A percentile compares a stretch with the other conserved stretches of the same genome.
phyloP scores from a whole-genome alignment of 2,113 vertebrate genomes.

The Zosterops japonicus region DNA sequence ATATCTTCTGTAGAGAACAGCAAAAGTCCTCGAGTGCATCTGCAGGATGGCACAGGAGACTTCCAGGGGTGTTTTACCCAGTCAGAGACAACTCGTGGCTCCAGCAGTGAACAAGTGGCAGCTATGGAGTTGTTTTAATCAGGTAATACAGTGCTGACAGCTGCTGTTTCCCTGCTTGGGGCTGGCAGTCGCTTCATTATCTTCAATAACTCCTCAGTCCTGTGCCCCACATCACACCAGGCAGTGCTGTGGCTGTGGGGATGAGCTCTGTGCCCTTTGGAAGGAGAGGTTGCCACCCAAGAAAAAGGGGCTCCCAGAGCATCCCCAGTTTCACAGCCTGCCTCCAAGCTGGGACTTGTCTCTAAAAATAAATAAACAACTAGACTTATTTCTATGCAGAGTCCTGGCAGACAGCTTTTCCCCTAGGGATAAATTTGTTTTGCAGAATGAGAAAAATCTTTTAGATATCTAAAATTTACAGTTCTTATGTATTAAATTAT shows the following conservation, averaged over 20 bases:
- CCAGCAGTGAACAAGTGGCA: not conserved
- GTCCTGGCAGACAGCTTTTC: not conserved
- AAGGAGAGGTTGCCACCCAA: not conserved
- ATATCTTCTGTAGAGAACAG: not conserved
- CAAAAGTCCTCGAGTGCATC: not conserved
- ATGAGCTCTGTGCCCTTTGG: not conserved
- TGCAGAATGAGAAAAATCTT: not conserved
- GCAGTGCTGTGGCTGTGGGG: fast-evolving
- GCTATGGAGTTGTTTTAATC: not conserved
- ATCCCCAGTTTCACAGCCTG: not conserved
- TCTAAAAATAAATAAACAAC: constrained; percentile 3
- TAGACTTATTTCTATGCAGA: not conserved
- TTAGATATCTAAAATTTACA: not conserved
- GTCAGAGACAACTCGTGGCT: not conserved
- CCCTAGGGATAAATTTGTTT: not conserved
- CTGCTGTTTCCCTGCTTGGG: not conserved
- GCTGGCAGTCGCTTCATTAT: not conserved
- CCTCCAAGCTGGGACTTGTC: not conserved
- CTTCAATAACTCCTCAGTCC: not conserved
- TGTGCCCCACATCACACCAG: fast-evolving
- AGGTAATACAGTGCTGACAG: not conserved
- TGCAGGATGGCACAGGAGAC: not conserved
- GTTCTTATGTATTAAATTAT: not conserved
- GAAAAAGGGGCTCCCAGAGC: not conserved
- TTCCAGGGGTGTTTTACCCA: not conserved